Conservation (phyloP, 2,888 invertebrate species). For the Cephus pygmeus region DNA sequence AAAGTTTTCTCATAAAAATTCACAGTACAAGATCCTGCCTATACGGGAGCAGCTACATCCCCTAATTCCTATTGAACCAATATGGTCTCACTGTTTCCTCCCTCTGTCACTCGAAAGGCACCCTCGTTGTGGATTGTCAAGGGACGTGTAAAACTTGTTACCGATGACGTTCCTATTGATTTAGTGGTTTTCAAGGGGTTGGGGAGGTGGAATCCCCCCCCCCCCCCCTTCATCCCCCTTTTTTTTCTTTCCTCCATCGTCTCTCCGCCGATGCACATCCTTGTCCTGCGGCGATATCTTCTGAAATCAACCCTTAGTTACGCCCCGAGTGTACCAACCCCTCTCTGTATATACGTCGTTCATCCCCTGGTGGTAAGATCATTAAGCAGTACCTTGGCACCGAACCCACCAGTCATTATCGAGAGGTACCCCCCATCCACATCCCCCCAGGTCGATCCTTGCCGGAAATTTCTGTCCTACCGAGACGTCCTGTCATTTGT, state of each 20-base stretch:
- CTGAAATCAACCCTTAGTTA: too few species aligned
- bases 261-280: slow-evolving; percentile 12
- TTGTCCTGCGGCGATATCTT: neutral
- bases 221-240: slow-evolving; percentile 21
- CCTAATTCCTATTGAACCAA: slow-evolving; percentile 28
- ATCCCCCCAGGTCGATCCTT: neutral
- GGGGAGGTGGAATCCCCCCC: slow-evolving; percentile 34
- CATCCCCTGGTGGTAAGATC: slow-evolving; percentile 34
- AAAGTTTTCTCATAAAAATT: too few species aligned
- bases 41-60: neutral
- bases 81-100: slow-evolving; percentile 24
- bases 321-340: neutral
- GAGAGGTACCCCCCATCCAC: neutral
- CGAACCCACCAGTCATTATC: neutral
- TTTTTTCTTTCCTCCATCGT: slow-evolving; percentile 25
- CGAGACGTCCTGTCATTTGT: neutral
- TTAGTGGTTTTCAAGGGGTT: slow-evolving; percentile 46
- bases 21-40: too few species aligned
- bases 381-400: slow-evolving; percentile 46
- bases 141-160: slow-evolving; percentile 47
- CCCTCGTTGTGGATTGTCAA: slow-evolving; percentile 27
- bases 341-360: slow-evolving; percentile 24
- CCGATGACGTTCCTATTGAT: slow-evolving; percentile 58
- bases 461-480: neutral
- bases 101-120: slow-evolving; percentile 18